Base-by-base conservation (phyloP, 2,888 invertebrate genomes). In the Ornithoptera alexandrae region DNA sequence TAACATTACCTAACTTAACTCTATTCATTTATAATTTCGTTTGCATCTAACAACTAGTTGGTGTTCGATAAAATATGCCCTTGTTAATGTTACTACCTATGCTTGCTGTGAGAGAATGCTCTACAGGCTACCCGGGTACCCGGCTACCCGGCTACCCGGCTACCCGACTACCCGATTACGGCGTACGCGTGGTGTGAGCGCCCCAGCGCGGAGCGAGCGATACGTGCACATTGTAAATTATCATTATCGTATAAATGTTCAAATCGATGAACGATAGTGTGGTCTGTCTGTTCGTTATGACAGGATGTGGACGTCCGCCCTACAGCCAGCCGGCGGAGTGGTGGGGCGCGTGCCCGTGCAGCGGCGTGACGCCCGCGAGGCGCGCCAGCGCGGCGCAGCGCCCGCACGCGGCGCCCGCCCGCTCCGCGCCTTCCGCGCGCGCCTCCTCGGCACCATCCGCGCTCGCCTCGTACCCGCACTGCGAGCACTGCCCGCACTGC, bases 301-400 rank as follows among this genome's bases (percentile, higher is more conserved):
- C 17, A 24, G 7, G 6, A 10, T 46, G 65, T 56, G 72, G 42
- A 65, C 5, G 24, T 10, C 17, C 42, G 66, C 68, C 57, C 79
- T 90, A 94, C 74, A 94, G 94, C 96, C 96, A 96, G 76, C 95
- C 96, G 65, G 95, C 93, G 73, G 95, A 94, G 80, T 94, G 94
- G 78, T 90, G 90, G 80, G 90, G 91, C 84, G 94, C 95, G 88
- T 95, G 95, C 1, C 95, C 96, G 86, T 95, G 95, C 78, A 96
- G 93, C 76, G 96, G 96, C 82, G 96, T 96, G 74, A 96, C 95
- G 74, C 95, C 96, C 20, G 95, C 94, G 78, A 96, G 91, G 82
- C 95, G 94, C 75, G 95, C 94, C 78, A 94, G 87, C 79, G 93
- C 93, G 77, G 93, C 93, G 79, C 94, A 93, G 74, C 95, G 94